Percentiles rank a stretch among this genome's conserved stretches.
Evolutionary conservation across 2,888 invertebrate genomes (phyloP).

Genomic region (Eupithecia pulchellata): DNA sequence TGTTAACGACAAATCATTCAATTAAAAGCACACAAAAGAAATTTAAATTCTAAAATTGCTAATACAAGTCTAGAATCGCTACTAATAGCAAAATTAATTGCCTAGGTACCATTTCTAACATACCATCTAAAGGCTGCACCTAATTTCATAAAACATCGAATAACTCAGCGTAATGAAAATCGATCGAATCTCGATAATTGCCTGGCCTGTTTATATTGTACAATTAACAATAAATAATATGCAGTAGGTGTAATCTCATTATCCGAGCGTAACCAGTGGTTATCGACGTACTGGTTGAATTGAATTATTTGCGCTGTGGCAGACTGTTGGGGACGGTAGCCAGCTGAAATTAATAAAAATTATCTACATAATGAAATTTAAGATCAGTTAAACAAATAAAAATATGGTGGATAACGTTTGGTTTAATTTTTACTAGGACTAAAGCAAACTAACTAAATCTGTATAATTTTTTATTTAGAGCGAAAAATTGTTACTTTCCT

Average conservation of each 20-base stretch:
- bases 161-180: constrained; percentile 46
- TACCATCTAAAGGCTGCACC: constrained; percentile 48
- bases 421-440: not conserved
- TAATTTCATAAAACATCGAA: constrained; percentile 51
- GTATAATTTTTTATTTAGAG: too few relatives aligned
- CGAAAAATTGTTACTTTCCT: too few relatives aligned
- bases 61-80: not conserved
- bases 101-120: constrained; percentile 24
- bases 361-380: not conserved
- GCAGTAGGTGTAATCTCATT: constrained; percentile 51
- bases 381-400: not conserved
- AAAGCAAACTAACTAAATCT: too few relatives aligned
- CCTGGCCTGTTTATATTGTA: constrained; percentile 51
- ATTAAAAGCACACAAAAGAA: too few relatives aligned
- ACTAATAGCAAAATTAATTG: constrained; percentile 7
- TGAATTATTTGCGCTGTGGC: constrained; percentile 31
- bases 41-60: not conserved
- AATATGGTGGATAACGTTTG: not conserved
- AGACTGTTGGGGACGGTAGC: not conserved
- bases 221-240: constrained; percentile 59
- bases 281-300: constrained; percentile 32
- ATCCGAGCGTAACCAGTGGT: constrained; percentile 41
- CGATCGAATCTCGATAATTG: constrained; percentile 55
- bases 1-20: too few relatives aligned
- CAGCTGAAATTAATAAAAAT: not conserved